Percentiles rank a stretch among this genome's conserved stretches.
Conservation (phyloP, 2,888 invertebrate genomes). For the Hetaerina titia region DNA sequence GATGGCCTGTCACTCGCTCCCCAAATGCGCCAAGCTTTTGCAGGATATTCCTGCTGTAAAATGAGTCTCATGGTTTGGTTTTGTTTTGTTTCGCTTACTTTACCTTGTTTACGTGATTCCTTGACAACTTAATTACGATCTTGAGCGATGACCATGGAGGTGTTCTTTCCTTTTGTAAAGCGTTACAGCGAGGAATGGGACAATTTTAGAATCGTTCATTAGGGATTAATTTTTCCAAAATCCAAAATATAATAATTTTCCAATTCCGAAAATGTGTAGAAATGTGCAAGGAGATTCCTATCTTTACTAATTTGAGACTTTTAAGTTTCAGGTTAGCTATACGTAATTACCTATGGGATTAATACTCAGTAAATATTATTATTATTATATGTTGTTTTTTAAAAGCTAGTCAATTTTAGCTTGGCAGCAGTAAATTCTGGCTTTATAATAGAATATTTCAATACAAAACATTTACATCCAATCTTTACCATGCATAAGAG, state of each 20-base stretch:
- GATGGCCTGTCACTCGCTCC: conserved; percentile 45
- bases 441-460: too few species aligned
- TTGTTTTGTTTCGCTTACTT: conserved; percentile 45
- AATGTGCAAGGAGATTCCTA: not conserved
- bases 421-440: too few species aligned
- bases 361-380: too few species aligned
- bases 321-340: not conserved
- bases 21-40: not conserved
- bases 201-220: not conserved
- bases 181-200: not conserved
- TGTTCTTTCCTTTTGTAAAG: not conserved
- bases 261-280: not conserved
- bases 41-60: conserved; percentile 29
- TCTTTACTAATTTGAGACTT: not conserved
- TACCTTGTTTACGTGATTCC: conserved; percentile 46
- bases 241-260: too few species aligned
- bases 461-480: too few species aligned
- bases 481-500: too few species aligned
- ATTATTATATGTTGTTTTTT: too few species aligned
- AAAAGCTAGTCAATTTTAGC: too few species aligned
- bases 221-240: not conserved
- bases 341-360: too few species aligned
- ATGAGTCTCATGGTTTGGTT: not conserved
- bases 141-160: conserved; percentile 24
- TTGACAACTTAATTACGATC: conserved; percentile 61